Evolutionary conservation across 1,140 invertebrate species (phyloP).

Genomic region (Brachionus manjavacas): DNA sequence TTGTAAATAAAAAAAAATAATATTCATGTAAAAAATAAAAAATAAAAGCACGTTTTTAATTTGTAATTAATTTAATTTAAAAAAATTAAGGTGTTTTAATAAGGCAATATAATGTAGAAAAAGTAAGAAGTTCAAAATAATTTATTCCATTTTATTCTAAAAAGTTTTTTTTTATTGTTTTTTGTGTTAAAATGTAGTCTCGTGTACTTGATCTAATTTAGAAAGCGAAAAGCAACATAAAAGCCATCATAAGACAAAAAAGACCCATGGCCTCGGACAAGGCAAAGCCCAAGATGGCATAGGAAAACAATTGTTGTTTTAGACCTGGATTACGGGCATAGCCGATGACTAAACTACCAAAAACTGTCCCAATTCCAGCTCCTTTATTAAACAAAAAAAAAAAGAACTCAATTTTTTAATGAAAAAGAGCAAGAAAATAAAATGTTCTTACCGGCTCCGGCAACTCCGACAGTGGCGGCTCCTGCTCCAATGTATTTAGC

Average conservation of each 20-base stretch:
- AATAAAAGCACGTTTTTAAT: too few relatives aligned
- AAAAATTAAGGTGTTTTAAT: too few relatives aligned
- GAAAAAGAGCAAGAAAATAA: background rate
- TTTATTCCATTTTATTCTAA: too few relatives aligned
- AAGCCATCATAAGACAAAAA: constrained; percentile 99
- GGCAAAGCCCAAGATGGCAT: constrained; percentile 97
- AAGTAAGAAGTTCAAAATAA: too few relatives aligned
- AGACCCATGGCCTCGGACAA: constrained; percentile 99
- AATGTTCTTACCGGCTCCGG: constrained; percentile 77
- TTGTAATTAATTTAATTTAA: too few relatives aligned
- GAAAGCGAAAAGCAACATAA: constrained; percentile 64
- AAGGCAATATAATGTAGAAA: too few relatives aligned
- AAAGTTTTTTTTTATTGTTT: too few relatives aligned
- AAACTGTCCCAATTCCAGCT: constrained; percentile 98
- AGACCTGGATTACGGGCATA: constrained; percentile 95
- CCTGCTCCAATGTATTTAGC: constrained; percentile 99
- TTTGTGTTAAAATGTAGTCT: too few relatives aligned
- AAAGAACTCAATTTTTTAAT: background rate
- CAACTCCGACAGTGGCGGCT: constrained; percentile 97
- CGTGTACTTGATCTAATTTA: background rate
- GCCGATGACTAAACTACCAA: constrained; percentile 96
- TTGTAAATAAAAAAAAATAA: too few relatives aligned
- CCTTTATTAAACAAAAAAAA: constrained; percentile 62
- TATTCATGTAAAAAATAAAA: too few relatives aligned
- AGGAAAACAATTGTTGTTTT: constrained; percentile 96